Conservation (phyloP, 2,113 vertebrate species). For the Ochotona curzoniae region DNA sequence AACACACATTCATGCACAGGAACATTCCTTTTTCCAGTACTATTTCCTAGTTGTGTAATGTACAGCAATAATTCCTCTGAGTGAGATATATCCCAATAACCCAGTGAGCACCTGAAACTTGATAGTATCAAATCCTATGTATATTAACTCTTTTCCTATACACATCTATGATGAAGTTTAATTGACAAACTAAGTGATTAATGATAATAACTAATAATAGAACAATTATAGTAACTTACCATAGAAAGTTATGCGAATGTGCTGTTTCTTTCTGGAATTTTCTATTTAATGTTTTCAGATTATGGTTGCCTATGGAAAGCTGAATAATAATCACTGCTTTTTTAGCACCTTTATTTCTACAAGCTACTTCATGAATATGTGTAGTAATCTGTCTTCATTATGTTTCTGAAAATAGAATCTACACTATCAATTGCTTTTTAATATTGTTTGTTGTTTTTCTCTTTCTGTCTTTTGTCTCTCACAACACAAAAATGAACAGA, state of each 20-base stretch:
- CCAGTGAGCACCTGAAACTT: background rate
- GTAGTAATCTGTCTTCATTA: background rate
- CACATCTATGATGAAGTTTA: background rate
- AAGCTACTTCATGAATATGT: background rate
- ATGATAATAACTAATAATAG: background rate
- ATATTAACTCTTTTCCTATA: background rate
- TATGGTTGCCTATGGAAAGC: background rate
- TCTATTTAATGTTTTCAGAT: background rate
- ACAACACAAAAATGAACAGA: conserved; percentile 16
- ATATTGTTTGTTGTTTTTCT: background rate
- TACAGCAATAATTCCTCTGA: no score
- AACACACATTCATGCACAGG: background rate
- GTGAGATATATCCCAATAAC: background rate
- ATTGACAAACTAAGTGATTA: background rate
- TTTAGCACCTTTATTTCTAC: background rate
- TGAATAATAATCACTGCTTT: background rate
- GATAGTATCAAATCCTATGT: background rate
- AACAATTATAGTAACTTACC: background rate
- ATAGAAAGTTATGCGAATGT: background rate
- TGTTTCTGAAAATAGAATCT: background rate
- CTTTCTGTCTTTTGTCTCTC: background rate
- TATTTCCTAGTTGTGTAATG: background rate
- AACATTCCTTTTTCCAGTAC: background rate
- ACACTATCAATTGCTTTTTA: background rate
- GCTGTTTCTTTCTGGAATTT: background rate